phyloP scores from a whole-genome alignment of 2,888 invertebrate genomes.

The Idaea straminata region DNA sequence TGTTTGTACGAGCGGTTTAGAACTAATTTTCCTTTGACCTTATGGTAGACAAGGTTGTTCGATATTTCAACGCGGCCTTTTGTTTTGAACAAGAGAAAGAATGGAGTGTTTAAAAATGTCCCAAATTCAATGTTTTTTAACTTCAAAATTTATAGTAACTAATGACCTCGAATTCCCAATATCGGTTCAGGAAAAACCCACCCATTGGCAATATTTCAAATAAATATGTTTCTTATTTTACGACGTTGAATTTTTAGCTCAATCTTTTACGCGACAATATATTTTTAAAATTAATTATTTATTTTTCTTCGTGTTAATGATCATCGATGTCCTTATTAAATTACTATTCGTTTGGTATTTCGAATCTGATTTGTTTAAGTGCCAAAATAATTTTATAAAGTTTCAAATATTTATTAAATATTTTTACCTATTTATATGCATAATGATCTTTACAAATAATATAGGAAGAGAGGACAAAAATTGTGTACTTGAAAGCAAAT shows the following conservation, averaged over 20 bases:
- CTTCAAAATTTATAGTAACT: not conserved
- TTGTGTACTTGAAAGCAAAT: no score
- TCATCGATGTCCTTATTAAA: no score
- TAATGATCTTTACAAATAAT: no score
- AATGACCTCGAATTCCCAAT: not conserved
- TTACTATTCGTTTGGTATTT: no score
- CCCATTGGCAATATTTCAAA: not conserved
- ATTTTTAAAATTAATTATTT: not conserved
- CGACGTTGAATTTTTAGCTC: not conserved
- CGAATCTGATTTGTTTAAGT: no score
- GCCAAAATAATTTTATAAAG: no score
- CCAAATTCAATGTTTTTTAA: not conserved
- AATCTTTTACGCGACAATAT: not conserved
- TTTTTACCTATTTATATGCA: no score
- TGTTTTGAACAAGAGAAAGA: not conserved
- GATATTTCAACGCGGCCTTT: not conserved
- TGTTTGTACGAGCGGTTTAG: no score
- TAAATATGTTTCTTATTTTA: not conserved
- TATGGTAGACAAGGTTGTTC: not conserved
- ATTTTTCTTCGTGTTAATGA: no score
- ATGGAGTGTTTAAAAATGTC: not conserved
- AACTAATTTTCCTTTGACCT: not conserved
- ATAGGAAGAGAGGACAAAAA: no score
- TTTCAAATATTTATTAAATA: no score
- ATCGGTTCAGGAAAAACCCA: not conserved